Evolutionary conservation across 2,797 vertebrate species (phyloP).

Genomic region (Botia kubotai): DNA sequence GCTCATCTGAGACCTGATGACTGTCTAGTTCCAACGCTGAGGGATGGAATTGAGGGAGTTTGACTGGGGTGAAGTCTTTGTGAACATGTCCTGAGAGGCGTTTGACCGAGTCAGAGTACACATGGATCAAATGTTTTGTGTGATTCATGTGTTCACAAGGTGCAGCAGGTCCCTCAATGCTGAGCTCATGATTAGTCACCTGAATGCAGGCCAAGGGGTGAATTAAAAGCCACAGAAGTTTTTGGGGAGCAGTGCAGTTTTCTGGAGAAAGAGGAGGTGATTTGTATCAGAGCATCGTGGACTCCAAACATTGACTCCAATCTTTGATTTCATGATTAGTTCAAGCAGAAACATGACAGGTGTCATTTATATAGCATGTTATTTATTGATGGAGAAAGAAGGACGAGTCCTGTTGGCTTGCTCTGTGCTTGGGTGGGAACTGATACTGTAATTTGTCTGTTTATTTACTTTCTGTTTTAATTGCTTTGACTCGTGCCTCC

Average conservation of each 20-base stretch:
- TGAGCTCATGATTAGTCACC: conserved; percentile 32
- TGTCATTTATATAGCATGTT: conserved; percentile 58
- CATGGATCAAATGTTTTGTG: conserved; percentile 46
- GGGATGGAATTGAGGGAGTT: conserved; percentile 45
- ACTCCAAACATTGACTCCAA: conserved; percentile 8
- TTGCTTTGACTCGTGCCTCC: background rate
- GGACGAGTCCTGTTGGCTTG: conserved; percentile 27
- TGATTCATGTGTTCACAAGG: conserved; percentile 44
- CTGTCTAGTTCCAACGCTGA: conserved; percentile 41
- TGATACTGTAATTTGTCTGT: conserved; percentile 20
- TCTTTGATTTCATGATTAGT: conserved; percentile 62
- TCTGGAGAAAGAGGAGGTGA: background rate
- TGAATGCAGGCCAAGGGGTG: conserved; percentile 35
- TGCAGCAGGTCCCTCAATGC: conserved; percentile 34
- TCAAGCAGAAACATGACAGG: conserved; percentile 60
- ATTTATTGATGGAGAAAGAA: conserved; percentile 54
- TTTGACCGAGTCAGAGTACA: conserved; percentile 42
- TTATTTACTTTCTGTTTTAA: conserved; percentile 24
- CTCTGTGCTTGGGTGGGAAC: conserved; percentile 29
- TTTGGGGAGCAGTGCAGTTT: conserved; percentile 6
- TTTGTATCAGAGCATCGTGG: conserved; percentile 10
- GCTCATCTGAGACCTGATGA: conserved; percentile 56
- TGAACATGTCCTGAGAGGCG: conserved; percentile 27
- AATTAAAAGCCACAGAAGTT: conserved; percentile 43
- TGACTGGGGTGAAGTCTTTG: conserved; percentile 22